These are phyloP conservation scores for Lerema accius DNA, from an alignment of 1,140 invertebrate genomes.

Conservation along the genomic window DNA sequence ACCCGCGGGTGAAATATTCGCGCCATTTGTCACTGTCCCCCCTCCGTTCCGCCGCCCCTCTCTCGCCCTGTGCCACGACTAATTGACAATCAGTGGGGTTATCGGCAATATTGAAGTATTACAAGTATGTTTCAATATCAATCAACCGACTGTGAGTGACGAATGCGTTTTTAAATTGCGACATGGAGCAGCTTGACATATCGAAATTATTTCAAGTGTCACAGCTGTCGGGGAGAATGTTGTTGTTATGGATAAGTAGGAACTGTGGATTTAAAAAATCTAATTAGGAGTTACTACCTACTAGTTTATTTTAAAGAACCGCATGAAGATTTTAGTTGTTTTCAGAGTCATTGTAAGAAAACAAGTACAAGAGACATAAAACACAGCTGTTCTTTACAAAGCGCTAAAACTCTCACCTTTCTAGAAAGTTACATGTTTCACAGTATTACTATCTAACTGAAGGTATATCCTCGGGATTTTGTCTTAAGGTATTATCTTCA, in stretches of 20 bases:
- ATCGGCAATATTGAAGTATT: constrained; percentile 32
- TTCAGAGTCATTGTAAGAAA: too few species aligned
- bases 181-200: constrained; percentile 13
- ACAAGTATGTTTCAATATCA: constrained; percentile 35
- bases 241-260: background rate
- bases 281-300: too few species aligned
- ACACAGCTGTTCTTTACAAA: too few species aligned
- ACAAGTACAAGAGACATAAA: too few species aligned
- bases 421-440: too few species aligned
- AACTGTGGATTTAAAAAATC: too few species aligned
- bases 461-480: too few species aligned
- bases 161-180: constrained; percentile 32
- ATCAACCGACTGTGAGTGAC: constrained; percentile 25
- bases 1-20: constrained; percentile 34
- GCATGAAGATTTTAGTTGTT: too few species aligned
- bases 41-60: background rate
- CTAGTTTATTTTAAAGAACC: too few species aligned
- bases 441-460: too few species aligned
- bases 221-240: constrained; percentile 9
- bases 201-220: constrained; percentile 20
- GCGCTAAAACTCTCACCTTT: too few species aligned
- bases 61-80: constrained; percentile 14
- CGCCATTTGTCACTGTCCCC: constrained; percentile 36
- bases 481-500: too few species aligned
- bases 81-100: constrained; percentile 33